phyloP scores from a whole-genome alignment of 2,797 vertebrate genomes.

The Mycteria americana region DNA sequence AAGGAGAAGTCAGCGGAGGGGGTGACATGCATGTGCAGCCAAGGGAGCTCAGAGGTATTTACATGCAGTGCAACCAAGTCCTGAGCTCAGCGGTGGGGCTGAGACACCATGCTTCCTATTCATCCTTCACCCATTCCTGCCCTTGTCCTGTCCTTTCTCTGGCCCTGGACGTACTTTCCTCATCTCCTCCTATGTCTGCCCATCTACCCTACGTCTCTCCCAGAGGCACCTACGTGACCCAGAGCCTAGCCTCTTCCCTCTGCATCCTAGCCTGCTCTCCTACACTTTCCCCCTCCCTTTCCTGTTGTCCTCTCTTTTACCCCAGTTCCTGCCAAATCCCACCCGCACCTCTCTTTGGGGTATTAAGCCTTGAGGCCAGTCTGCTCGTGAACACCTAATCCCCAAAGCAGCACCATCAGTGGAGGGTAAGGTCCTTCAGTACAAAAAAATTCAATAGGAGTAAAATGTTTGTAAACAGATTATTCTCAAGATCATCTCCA shows the following conservation, averaged over 20 bases:
- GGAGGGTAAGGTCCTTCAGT: not conserved
- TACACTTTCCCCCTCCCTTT: not conserved
- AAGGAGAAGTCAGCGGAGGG: rapidly evolving
- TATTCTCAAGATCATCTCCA: not conserved
- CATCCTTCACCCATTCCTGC: not conserved
- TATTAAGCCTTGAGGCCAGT: not conserved
- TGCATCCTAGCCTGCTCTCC: not conserved
- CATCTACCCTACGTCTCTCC: not conserved
- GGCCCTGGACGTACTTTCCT: not conserved
- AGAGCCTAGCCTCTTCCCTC: not conserved
- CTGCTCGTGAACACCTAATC: not conserved
- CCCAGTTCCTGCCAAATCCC: not conserved
- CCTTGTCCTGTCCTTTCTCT: not conserved
- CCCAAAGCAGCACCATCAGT: not conserved
- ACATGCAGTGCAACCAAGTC: not conserved
- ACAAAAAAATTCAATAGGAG: not conserved
- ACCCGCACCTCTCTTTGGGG: not conserved
- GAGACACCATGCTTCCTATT: not conserved
- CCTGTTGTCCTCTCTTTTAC: not conserved
- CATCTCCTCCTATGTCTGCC: not conserved
- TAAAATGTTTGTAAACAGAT: not conserved
- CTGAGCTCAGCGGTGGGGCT: not conserved
- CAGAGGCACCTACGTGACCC: not conserved
- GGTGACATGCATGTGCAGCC: rapidly evolving
- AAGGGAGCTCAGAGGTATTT: not conserved